Percentiles rank a stretch among this genome's conserved stretches.
Evolutionary conservation across 2,797 vertebrate genomes (phyloP).

Genomic region (Oreortyx pictus): DNA sequence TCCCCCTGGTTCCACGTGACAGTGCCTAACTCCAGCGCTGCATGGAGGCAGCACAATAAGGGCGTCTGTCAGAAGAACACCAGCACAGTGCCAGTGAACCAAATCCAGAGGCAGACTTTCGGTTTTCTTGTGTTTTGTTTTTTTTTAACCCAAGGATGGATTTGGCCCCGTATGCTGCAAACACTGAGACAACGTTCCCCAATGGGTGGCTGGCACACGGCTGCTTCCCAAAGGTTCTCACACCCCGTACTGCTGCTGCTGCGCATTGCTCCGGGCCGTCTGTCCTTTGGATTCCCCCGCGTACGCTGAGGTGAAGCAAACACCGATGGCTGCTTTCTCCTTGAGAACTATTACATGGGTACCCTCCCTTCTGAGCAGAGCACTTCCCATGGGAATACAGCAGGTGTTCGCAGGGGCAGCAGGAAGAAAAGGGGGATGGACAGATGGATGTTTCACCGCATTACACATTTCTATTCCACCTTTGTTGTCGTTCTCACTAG

Average conservation of each 20-base stretch:
- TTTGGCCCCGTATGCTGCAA: not conserved
- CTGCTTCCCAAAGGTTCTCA: not conserved
- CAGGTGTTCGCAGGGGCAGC: not conserved
- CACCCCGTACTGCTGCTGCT: not conserved
- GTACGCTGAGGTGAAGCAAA: not conserved
- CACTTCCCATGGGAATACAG: not conserved
- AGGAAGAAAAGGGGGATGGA: not conserved
- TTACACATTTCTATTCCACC: not conserved
- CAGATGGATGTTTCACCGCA: not conserved
- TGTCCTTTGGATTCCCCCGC: not conserved
- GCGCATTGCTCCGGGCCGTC: not conserved
- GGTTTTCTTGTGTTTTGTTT: not conserved
- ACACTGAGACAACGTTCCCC: not conserved
- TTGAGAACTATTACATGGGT: not conserved
- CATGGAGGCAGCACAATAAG: not conserved
- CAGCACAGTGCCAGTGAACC: rapidly evolving
- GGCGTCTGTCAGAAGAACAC: not conserved
- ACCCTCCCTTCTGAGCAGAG: not conserved
- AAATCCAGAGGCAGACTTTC: not conserved
- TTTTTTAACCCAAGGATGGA: not conserved
- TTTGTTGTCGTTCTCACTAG: not conserved
- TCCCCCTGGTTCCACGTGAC: not conserved
- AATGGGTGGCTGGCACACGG: rapidly evolving
- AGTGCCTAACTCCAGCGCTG: not conserved
- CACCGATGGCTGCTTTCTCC: not conserved